Percentiles rank a stretch among this genome's conserved stretches.
Evolutionary conservation across 2,888 invertebrate species (phyloP).

Genomic region (Homarus gammarus): DNA sequence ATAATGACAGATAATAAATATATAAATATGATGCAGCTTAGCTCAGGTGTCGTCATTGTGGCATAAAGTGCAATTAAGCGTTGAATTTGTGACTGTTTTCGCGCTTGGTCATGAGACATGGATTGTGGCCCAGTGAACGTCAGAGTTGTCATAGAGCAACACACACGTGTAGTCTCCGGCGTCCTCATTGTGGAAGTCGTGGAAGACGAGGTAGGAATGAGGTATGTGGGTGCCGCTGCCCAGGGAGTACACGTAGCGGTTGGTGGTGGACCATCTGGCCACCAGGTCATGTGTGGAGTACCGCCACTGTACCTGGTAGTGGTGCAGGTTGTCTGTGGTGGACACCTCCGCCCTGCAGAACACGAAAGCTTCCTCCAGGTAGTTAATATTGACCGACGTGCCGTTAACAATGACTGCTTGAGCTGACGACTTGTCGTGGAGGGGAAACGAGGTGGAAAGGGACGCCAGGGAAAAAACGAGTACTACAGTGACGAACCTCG

Average conservation of each 20-base stretch:
- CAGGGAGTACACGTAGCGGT: not conserved
- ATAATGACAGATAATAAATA: no score
- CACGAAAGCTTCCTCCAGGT: no score
- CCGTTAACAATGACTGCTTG: not conserved
- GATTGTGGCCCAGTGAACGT: not conserved
- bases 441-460: no score
- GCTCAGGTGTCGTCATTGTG: no score
- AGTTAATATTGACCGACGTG: no score
- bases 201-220: slow-evolving; percentile 12
- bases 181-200: not conserved
- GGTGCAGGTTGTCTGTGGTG: not conserved
- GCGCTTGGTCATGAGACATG: not conserved
- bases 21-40: no score
- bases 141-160: not conserved
- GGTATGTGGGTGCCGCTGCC: not conserved
- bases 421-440: no score
- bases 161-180: slow-evolving; percentile 8
- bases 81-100: no score
- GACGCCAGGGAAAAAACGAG: no score
- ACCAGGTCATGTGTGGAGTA: not conserved
- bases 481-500: no score
- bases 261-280: slow-evolving; percentile 3
- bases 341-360: not conserved
- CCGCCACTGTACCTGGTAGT: not conserved
- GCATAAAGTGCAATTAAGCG: no score